phyloP scores from a whole-genome alignment of 2,113 vertebrate genomes.

The Hirundichthys speculiger region DNA sequence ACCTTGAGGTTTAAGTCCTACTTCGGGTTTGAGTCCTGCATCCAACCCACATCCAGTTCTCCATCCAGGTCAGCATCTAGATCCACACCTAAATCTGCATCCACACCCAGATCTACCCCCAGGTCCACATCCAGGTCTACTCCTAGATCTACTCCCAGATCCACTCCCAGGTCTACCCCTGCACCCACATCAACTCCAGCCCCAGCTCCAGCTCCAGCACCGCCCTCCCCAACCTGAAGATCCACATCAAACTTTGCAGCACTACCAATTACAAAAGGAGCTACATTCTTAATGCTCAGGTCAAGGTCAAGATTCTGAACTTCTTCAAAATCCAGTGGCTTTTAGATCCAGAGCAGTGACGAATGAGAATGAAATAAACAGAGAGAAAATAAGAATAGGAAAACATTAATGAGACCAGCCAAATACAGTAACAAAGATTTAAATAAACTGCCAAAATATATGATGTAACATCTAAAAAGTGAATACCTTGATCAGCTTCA shows the following conservation, averaged over 20 bases:
- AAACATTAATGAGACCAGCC: not conserved
- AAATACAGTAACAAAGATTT: not conserved
- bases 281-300: slow-evolving; percentile 82
- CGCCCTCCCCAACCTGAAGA: slow-evolving; percentile 24
- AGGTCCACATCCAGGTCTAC: not conserved
- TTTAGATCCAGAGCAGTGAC: not conserved
- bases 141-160: not conserved
- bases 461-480: not conserved
- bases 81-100: not conserved
- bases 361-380: not conserved
- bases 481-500: slow-evolving; percentile 85
- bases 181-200: accelerated
- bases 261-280: slow-evolving; percentile 59
- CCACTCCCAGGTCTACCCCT: not conserved
- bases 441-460: not conserved
- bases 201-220: not conserved
- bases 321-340: slow-evolving; percentile 89
- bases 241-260: slow-evolving; percentile 36
- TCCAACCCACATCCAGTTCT: slow-evolving; percentile 3
- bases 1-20: slow-evolving; percentile 12
- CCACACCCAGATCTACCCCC: no score
- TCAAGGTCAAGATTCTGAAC: slow-evolving; percentile 76
- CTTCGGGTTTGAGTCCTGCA: slow-evolving; percentile 16
- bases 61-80: slow-evolving; percentile 12
- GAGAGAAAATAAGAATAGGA: not conserved